Evolutionary conservation across 1,140 invertebrate genomes (phyloP).

Genomic region (Drosophila teissieri): DNA sequence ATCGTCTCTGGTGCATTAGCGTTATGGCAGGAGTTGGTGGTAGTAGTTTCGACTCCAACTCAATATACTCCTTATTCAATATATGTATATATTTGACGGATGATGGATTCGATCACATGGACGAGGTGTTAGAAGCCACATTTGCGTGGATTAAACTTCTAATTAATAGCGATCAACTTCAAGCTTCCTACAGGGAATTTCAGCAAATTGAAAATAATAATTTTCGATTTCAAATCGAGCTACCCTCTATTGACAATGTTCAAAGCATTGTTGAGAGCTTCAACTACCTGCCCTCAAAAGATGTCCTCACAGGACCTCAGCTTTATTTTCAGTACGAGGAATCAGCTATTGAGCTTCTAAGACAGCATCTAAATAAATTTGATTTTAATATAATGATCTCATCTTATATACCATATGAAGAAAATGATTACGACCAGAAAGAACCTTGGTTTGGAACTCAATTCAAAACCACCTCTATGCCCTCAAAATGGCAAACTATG

Average conservation of each 20-base stretch:
- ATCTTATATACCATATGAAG: slow-evolving; percentile 87
- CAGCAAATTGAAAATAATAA: slow-evolving; percentile 90
- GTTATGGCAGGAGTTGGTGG: slow-evolving; percentile 90
- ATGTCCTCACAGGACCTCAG: slow-evolving; percentile 91
- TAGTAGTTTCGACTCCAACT: slow-evolving; percentile 90
- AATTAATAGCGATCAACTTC: slow-evolving; percentile 86
- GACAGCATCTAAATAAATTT: slow-evolving; percentile 88
- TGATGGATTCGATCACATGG: slow-evolving; percentile 89
- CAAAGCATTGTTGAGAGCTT: slow-evolving; percentile 91
- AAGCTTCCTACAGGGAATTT: slow-evolving; percentile 70
- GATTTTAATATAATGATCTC: slow-evolving; percentile 91
- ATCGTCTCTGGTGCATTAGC: slow-evolving; percentile 93
- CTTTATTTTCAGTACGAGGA: slow-evolving; percentile 92
- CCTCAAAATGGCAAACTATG: slow-evolving; percentile 85
- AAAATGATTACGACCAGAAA: slow-evolving; percentile 86
- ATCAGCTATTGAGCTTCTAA: slow-evolving; percentile 87
- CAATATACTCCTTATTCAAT: slow-evolving; percentile 90
- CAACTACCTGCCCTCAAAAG: slow-evolving; percentile 90
- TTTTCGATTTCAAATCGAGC: slow-evolving; percentile 89
- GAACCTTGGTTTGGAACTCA: slow-evolving; percentile 87
- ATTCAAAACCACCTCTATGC: slow-evolving; percentile 85
- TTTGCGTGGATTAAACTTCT: slow-evolving; percentile 92
- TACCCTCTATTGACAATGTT: slow-evolving; percentile 90
- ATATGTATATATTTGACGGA: slow-evolving; percentile 91
- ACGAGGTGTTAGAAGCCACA: slow-evolving; percentile 89